phyloP scores from a whole-genome alignment of 30 jellyfish, hydroid and myxozoan species.

The Clytia hemisphaerica region DNA sequence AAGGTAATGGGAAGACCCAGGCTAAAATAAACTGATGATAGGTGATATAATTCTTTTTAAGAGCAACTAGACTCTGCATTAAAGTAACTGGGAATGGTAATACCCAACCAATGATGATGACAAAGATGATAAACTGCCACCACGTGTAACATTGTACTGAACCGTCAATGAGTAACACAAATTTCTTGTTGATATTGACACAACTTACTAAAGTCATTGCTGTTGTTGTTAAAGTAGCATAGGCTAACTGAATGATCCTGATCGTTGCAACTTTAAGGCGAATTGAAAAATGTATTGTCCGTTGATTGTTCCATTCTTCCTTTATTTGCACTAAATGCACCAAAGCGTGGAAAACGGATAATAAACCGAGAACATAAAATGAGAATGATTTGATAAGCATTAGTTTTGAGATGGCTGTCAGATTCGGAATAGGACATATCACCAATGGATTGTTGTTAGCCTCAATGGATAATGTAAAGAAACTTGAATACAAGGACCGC shows the following conservation, averaged over 20 bases:
- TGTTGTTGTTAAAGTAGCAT: slow-evolving; percentile 76
- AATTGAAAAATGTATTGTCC: slow-evolving; percentile 22
- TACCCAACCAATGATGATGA: slow-evolving; percentile 55
- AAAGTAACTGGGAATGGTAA: slow-evolving; percentile 85
- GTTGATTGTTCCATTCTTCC: slow-evolving; percentile 10
- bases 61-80: slow-evolving; percentile 32
- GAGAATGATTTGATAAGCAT: slow-evolving; percentile 68
- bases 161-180: slow-evolving; percentile 85
- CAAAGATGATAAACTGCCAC: slow-evolving; percentile 61
- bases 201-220: slow-evolving; percentile 63
- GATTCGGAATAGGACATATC: slow-evolving; percentile 61
- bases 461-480: slow-evolving; percentile 82
- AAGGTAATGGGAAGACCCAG: slow-evolving; percentile 60
- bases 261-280: slow-evolving; percentile 89
- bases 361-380: slow-evolving; percentile 48
- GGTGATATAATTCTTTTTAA: slow-evolving; percentile 18
- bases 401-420: slow-evolving; percentile 71
- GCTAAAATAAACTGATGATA: slow-evolving; percentile 53
- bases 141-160: slow-evolving; percentile 60
- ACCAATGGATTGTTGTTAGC: slow-evolving; percentile 29
- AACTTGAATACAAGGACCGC: slow-evolving; percentile 56
- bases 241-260: slow-evolving; percentile 59
- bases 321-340: slow-evolving; percentile 15
- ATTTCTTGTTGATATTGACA: slow-evolving; percentile 52
- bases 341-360: slow-evolving; percentile 32